phyloP scores from a whole-genome alignment of 1,140 invertebrate species.

The Drosophila pachea region DNA sequence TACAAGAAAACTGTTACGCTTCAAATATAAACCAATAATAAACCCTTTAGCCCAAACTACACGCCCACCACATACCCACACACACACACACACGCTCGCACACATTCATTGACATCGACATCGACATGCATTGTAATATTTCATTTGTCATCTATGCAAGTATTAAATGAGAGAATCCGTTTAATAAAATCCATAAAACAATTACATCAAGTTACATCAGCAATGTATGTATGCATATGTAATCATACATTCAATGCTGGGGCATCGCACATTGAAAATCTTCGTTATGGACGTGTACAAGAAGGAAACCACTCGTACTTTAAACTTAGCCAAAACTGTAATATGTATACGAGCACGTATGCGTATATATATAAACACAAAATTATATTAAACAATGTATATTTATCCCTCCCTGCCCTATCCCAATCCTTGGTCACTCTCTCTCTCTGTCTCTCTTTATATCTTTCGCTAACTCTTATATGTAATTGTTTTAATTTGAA shows the following conservation, averaged over 20 bases:
- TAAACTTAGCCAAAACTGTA: constrained; percentile 63
- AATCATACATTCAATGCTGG: constrained; percentile 45
- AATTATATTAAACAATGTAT: constrained; percentile 44
- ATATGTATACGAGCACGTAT: constrained; percentile 40
- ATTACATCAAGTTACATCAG: constrained; percentile 21
- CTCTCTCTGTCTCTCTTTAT: constrained; percentile 33
- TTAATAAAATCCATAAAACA: constrained; percentile 52
- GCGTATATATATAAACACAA: background rate
- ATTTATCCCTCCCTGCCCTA: constrained; percentile 26
- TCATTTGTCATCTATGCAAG: constrained; percentile 66
- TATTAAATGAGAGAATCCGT: constrained; percentile 69
- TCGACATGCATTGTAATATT: constrained; percentile 64
- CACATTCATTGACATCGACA: constrained; percentile 8
- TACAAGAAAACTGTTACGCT: constrained; percentile 76
- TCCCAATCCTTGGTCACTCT: background rate
- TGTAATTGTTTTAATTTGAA: constrained; percentile 47
- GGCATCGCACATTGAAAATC: constrained; percentile 31
- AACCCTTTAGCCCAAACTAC: constrained; percentile 42
- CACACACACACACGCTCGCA: constrained; percentile 8
- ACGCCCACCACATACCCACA: constrained; percentile 25
- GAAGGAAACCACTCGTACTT: constrained; percentile 50
- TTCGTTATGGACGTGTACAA: constrained; percentile 41
- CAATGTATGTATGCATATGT: constrained; percentile 30
- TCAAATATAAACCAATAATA: constrained; percentile 60
- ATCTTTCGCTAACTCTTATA: constrained; percentile 38